A percentile compares a stretch with the other conserved stretches of the same genome.
phyloP scores from a whole-genome alignment of 2,113 vertebrate species.

The Pseudorhombus dupliciocellatus region DNA sequence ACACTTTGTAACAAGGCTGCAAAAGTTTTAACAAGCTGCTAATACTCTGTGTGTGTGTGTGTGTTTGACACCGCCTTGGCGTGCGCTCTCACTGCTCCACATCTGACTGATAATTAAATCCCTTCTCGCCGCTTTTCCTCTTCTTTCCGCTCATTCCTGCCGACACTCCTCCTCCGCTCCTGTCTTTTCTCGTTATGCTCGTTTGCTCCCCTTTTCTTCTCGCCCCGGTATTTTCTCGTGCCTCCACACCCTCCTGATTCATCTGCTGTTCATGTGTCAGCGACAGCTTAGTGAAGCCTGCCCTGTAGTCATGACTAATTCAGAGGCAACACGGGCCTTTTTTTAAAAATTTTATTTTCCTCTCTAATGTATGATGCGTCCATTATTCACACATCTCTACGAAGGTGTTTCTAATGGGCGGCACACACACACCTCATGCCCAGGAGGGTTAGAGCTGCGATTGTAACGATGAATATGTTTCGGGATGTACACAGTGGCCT shows the following conservation, averaged over 20 bases:
- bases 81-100: slow-evolving; percentile 12
- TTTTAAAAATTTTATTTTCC: slow-evolving; percentile 27
- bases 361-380: slow-evolving; percentile 37
- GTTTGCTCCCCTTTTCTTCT: slow-evolving; percentile 41
- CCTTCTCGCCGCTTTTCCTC: slow-evolving; percentile 29
- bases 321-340: slow-evolving; percentile 51
- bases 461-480: neutral
- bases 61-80: neutral
- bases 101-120: slow-evolving; percentile 48
- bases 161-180: slow-evolving; percentile 57
- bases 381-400: slow-evolving; percentile 50
- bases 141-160: slow-evolving; percentile 31
- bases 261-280: slow-evolving; percentile 56
- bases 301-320: slow-evolving; percentile 61
- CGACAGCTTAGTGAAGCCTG: slow-evolving; percentile 31
- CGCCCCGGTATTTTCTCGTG: slow-evolving; percentile 30
- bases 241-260: slow-evolving; percentile 21
- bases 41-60: neutral
- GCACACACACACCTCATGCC: neutral
- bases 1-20: too few relatives aligned
- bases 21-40: neutral
- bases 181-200: slow-evolving; percentile 55
- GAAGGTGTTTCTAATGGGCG: slow-evolving; percentile 31
- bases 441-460: neutral
- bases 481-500: neutral